Base-by-base conservation (phyloP, 37 sponge, comb jelly and placozoan species). In the Spongia lamella region DNA sequence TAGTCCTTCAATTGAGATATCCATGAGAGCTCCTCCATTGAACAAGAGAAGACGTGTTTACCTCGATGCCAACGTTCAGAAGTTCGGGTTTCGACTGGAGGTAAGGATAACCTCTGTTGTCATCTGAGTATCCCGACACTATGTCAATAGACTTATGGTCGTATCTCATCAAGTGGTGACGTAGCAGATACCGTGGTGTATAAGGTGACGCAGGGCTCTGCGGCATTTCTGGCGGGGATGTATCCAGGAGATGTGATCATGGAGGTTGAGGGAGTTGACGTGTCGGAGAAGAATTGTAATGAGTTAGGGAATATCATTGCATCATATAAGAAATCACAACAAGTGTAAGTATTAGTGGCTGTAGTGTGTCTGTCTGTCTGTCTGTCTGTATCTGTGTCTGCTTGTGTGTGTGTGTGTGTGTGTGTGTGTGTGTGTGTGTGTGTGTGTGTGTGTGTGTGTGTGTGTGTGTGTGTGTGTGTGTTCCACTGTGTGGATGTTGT, bases 171-270 rank as follows among this genome's bases (percentile, higher is more conserved):
- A 0, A 63, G 31, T 27, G 78, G 78, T 7, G 58, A 66, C 1
- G 82, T 78, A 0, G 63, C 64, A 0, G 75, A 66, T 37, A 76
- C 82, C 7, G 80, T 90, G 85, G 83, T 90, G 5, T 61, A 66
- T 53, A 66, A 75, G 19, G 91, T 90, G 27, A 49, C 16, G 5
- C 86, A 81, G 0, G 83, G 79, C 34, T 62, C 83, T 21, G 63
- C 76, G 4, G 72, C 87, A 1, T 90, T 83, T 70, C 55, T 75
- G 75, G 59, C 24, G 59, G 24, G 29, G 0, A 72, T 87, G 21
- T 77, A 63, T 56, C 78, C 88, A 21, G 88, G 88, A 40, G 88
- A 87, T 55, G 47, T 70, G 52, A 87, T 87, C 26, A 38, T 87
- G 38, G 81, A 56, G 36, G 73, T 87, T 32, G 70, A 81, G 19